Conservation (phyloP, 2,797 vertebrate genomes). For the Chelon labrosus region DNA sequence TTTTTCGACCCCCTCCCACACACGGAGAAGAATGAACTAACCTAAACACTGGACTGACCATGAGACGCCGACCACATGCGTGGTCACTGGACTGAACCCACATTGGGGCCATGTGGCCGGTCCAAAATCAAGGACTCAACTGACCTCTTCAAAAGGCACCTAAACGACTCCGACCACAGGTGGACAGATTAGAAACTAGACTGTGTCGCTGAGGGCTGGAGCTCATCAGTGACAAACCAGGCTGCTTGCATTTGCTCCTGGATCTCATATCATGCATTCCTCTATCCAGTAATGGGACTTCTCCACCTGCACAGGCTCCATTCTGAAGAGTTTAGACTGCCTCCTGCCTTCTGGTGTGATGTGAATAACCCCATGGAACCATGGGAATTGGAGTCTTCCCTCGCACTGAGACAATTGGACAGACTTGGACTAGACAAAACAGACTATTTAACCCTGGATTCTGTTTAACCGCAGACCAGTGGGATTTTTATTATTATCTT, state of each 20-base stretch:
- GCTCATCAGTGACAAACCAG: slow-evolving; percentile 62
- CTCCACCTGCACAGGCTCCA: slow-evolving; percentile 70
- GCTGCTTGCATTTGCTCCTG: slow-evolving; percentile 70
- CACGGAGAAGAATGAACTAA: slow-evolving; percentile 60
- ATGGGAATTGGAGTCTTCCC: slow-evolving; percentile 85
- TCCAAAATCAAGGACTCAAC: slow-evolving; percentile 64
- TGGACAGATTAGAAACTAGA: slow-evolving; percentile 72
- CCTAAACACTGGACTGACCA: slow-evolving; percentile 83
- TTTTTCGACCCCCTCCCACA: slow-evolving; percentile 11
- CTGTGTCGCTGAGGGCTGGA: slow-evolving; percentile 63
- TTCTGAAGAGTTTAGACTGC: slow-evolving; percentile 66
- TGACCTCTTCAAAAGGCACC: slow-evolving; percentile 77
- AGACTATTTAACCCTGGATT: slow-evolving; percentile 73
- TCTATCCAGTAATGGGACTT: slow-evolving; percentile 72
- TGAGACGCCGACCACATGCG: slow-evolving; percentile 67
- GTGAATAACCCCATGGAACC: slow-evolving; percentile 78
- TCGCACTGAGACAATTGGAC: slow-evolving; percentile 85
- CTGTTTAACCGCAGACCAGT: slow-evolving; percentile 78
- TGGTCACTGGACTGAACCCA: slow-evolving; percentile 70
- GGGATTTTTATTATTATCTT: slow-evolving; percentile 75
- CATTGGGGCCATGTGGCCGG: slow-evolving; percentile 54
- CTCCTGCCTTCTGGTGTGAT: slow-evolving; percentile 74
- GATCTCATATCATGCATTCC: slow-evolving; percentile 82
- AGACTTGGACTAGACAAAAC: slow-evolving; percentile 78
- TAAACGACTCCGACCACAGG: slow-evolving; percentile 62